Conservation (phyloP, 2,797 vertebrate species). For the Numenius phaeopus region DNA sequence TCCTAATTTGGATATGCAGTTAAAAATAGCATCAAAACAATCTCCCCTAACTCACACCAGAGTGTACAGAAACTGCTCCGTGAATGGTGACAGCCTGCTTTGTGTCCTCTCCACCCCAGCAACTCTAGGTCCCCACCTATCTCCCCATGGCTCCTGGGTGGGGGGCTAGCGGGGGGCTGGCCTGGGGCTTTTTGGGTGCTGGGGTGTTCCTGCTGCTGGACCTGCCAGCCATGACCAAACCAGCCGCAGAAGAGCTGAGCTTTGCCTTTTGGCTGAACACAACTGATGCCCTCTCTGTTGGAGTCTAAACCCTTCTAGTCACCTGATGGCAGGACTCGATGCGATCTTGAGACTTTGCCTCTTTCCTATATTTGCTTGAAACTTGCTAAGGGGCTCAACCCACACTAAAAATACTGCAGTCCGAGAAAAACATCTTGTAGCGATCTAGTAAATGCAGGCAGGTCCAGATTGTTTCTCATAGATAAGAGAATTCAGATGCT, state of each 20-base stretch:
- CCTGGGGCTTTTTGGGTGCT: background rate
- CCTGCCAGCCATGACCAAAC: background rate
- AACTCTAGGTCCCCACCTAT: accelerated
- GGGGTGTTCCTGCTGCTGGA: background rate
- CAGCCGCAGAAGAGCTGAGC: background rate
- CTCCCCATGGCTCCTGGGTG: background rate
- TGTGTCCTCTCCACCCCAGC: background rate
- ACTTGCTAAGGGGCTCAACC: background rate
- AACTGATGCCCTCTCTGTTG: background rate
- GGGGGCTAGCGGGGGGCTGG: no score
- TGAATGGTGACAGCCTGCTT: background rate
- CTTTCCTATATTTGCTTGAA: background rate
- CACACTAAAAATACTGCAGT: background rate
- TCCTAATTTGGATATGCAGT: background rate
- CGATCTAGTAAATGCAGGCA: background rate
- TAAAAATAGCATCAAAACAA: background rate
- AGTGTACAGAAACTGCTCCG: background rate
- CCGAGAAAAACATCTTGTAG: background rate
- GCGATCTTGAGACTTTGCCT: background rate
- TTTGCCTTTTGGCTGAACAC: background rate
- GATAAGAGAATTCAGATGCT: background rate
- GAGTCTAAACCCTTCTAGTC: background rate
- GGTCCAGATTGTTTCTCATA: background rate
- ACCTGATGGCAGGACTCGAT: background rate
- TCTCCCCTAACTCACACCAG: background rate